Evolutionary conservation across 2,888 invertebrate genomes (phyloP).

Genomic region (Acronicta psi): DNA sequence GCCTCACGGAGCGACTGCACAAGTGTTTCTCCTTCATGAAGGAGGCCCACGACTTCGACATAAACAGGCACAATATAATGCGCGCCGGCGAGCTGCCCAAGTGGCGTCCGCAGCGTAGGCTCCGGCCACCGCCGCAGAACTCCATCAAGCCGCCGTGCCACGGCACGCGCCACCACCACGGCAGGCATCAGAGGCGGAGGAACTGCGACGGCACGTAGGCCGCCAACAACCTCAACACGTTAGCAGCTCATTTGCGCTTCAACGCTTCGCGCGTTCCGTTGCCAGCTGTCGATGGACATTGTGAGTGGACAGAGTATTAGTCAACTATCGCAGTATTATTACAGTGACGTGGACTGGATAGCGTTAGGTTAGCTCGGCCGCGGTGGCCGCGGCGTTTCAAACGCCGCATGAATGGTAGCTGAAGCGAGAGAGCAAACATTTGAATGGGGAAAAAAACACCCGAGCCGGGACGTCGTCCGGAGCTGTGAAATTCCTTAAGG

Average conservation of each 20-base stretch:
- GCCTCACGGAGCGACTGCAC: constrained; percentile 79
- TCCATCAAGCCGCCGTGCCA: constrained; percentile 81
- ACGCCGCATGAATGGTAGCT: constrained; percentile 86
- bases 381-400: constrained; percentile 83
- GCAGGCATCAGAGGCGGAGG: constrained; percentile 83
- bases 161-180: constrained; percentile 83
- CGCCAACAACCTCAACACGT: constrained; percentile 60
- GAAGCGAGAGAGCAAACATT: constrained; percentile 87
- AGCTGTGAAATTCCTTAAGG: constrained; percentile 88
- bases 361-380: constrained; percentile 83
- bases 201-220: constrained; percentile 86
- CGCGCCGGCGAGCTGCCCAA: constrained; percentile 84
- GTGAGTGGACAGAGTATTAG: constrained; percentile 89
- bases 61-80: constrained; percentile 89
- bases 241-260: constrained; percentile 85
- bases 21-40: constrained; percentile 91
- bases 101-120: constrained; percentile 84
- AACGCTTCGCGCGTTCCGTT: constrained; percentile 87
- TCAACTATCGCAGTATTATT: constrained; percentile 89
- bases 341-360: constrained; percentile 88
- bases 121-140: constrained; percentile 77
- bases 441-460: constrained; percentile 80
- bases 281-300: constrained; percentile 86
- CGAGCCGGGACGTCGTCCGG: constrained; percentile 76
- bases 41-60: constrained; percentile 90